These are phyloP conservation scores for Hypercompe scribonia DNA, from an alignment of 2,888 invertebrate species.

Conservation along the genomic window DNA sequence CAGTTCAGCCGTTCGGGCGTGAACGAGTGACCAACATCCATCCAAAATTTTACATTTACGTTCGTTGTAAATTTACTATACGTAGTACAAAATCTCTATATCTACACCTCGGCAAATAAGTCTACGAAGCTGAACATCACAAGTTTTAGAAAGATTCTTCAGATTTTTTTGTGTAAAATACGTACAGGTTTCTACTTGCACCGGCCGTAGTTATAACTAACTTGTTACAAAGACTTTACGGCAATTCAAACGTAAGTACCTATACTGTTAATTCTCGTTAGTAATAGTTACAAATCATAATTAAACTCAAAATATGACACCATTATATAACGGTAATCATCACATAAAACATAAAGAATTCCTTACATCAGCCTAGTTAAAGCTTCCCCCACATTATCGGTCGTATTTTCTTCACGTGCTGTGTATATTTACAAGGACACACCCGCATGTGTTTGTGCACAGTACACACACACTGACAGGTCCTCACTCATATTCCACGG, in stretches of 20 bases:
- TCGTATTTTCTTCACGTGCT: neutral
- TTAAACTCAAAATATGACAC: neutral
- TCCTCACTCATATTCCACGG: slow-evolving; percentile 40
- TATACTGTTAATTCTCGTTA: neutral
- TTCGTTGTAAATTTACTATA: neutral
- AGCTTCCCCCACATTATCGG: neutral
- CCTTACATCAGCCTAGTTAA: neutral
- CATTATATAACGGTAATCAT: neutral
- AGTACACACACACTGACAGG: slow-evolving; percentile 6
- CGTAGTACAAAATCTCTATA: neutral
- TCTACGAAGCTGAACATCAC: neutral
- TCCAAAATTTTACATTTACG: no score
- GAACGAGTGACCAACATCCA: no score
- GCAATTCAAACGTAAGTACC: neutral
- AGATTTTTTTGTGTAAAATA: neutral
- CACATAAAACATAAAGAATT: neutral
- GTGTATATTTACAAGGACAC: neutral
- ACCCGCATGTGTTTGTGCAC: neutral
- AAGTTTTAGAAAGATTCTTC: neutral
- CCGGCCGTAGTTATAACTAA: neutral
- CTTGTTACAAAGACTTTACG: neutral
- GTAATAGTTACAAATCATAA: neutral
- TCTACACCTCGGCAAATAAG: neutral
- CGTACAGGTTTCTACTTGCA: neutral
- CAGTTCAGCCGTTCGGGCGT: neutral